Base-by-base conservation (phyloP, 64 coral and sea anemone genomes). In the Montipora capricornis region DNA sequence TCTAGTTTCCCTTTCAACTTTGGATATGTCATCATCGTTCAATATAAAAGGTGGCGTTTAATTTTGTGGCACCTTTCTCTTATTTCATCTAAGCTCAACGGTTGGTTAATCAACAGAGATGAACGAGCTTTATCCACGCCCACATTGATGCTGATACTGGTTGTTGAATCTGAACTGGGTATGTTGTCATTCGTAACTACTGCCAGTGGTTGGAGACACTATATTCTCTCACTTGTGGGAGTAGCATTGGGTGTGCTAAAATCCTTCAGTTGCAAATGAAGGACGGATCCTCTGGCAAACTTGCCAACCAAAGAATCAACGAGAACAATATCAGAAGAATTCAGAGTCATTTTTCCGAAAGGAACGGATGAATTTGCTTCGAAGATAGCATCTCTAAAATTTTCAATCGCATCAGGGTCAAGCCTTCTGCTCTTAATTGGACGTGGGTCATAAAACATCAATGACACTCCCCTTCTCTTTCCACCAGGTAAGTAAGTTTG, bases 1-100 rank as follows among this genome's bases (percentile, higher is more conserved):
- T 87, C 83, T 95, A 11, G 94, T 95, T 75, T 95, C 89, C 7
- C 6, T 74, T 87, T 95, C 94, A 81, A 95, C 73, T 60, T 95
- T 55, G 19, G 58, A 8, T 49, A 91, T 74, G 75, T 89, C 74
- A 29, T 80, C 57, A 47, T 95, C 89, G 1, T 88, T 81, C 29
- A 91, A 26, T 26, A 37, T 44, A 61, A 91, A n/a, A 95, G 83
- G 7, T 87, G 90, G 2, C 22, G 71, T 50, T 95, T 95, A 37
- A 95, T 87, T 82, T n/a, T n/a, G 24, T 44, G 24, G 66, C 84
- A 95, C 55, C 94, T 86, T 52, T 95, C 82, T 12, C 74, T 58
- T 91, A 95, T 95, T 79, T 95, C 75, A 95, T 57, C 45, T 17
- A 95, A 19, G 89, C 89, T 95, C 52, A 55, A 8, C 78, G 93